These are phyloP conservation scores for Anticlea derivata DNA, from an alignment of 2,888 invertebrate genomes.

Conservation along the genomic window DNA sequence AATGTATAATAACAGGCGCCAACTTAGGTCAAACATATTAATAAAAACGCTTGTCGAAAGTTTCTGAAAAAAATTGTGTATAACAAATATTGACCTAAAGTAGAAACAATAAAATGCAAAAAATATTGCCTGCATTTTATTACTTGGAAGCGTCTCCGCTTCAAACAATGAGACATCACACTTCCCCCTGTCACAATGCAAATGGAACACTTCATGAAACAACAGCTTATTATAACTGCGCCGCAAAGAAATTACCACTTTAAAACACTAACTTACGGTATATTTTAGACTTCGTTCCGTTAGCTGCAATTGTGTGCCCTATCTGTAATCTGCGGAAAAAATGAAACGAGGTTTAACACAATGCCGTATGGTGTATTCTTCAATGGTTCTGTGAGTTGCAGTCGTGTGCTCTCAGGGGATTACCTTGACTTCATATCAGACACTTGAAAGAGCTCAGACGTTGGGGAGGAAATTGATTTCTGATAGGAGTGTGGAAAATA, in stretches of 20 bases:
- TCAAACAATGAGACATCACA: conserved; percentile 34
- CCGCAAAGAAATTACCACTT: conserved; percentile 12
- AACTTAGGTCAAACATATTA: too few species aligned
- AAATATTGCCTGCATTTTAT: conserved; percentile 33
- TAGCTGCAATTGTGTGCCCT: conserved; percentile 20
- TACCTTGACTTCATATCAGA: conserved; percentile 45
- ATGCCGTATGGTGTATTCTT: conserved; percentile 24
- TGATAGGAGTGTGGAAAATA: conserved; percentile 29
- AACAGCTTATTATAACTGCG: conserved; percentile 28
- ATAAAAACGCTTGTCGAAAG: too few species aligned
- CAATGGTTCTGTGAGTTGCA: conserved; percentile 26
- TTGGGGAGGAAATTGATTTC: conserved; percentile 38
- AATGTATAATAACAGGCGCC: too few species aligned
- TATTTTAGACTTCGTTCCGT: conserved; percentile 16
- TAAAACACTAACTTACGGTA: conserved; percentile 16
- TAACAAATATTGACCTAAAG: background rate
- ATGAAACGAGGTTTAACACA: conserved; percentile 21
- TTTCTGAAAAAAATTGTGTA: background rate
- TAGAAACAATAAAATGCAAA: conserved; percentile 12
- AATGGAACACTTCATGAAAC: conserved; percentile 31
- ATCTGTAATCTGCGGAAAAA: conserved; percentile 15
- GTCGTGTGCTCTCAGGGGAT: conserved; percentile 47
- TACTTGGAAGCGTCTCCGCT: conserved; percentile 27
- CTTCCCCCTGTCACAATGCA: conserved; percentile 35
- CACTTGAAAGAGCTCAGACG: conserved; percentile 38